phyloP scores from a whole-genome alignment of 2,888 invertebrate genomes.

The Trissoscelio sp. region DNA sequence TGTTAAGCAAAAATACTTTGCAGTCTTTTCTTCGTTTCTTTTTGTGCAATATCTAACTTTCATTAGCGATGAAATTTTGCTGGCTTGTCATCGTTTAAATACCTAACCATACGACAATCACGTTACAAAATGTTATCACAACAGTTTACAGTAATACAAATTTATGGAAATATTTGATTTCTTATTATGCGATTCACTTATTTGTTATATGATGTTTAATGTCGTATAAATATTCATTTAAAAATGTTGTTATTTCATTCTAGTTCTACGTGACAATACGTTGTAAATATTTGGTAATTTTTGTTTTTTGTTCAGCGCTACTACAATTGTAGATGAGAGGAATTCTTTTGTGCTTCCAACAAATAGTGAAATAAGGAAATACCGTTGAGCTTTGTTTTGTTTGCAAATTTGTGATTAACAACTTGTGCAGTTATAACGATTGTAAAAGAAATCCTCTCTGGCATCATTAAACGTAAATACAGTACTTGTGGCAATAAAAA shows the following conservation, averaged over 20 bases:
- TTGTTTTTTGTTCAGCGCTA: constrained; percentile 41
- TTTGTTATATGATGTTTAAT: constrained; percentile 26
- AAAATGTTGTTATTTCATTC: constrained; percentile 18
- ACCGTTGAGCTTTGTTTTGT: too few species aligned
- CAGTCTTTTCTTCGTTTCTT: constrained; percentile 51
- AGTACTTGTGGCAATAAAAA: constrained; percentile 1
- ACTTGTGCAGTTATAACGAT: too few species aligned
- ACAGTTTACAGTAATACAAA: constrained; percentile 44
- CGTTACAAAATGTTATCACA: constrained; percentile 55
- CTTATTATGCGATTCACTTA: constrained; percentile 37
- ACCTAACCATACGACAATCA: constrained; percentile 20
- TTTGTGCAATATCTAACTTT: constrained; percentile 36
- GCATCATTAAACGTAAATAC: too few species aligned
- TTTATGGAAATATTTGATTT: constrained; percentile 58
- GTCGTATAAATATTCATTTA: constrained; percentile 35
- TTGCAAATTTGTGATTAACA: too few species aligned
- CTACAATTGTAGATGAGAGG: constrained; percentile 12
- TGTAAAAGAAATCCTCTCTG: constrained; percentile 9
- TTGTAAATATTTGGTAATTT: constrained; percentile 44
- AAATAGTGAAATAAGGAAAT: too few species aligned
- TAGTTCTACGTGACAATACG: constrained; percentile 43
- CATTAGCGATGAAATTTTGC: constrained; percentile 22
- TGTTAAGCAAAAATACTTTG: constrained; percentile 41
- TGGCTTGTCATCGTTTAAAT: constrained; percentile 16
- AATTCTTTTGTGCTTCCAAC: constrained; percentile 11